These are phyloP conservation scores for Thamnophis sirtalis DNA, from an alignment of 2,113 vertebrate genomes.

Conservation along the genomic window DNA sequence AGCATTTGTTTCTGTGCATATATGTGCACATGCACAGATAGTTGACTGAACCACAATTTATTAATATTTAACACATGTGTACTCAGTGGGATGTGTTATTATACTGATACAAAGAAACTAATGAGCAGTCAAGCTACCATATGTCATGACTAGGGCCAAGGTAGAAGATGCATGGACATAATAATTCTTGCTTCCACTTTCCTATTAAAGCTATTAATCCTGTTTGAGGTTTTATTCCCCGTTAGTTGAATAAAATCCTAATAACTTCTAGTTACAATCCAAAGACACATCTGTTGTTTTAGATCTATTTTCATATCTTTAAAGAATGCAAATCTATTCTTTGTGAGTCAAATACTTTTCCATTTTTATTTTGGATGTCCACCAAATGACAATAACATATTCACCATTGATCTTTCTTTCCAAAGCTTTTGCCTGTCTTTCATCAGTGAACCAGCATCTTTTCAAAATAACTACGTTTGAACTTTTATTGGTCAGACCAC, in stretches of 20 bases:
- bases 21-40: slow-evolving; percentile 62
- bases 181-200: slow-evolving; percentile 58
- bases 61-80: slow-evolving; percentile 99
- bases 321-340: not conserved
- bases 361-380: not conserved
- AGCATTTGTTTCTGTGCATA: not conserved
- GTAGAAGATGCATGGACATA: slow-evolving; percentile 68
- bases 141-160: slow-evolving; percentile 79
- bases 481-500: not conserved
- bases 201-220: slow-evolving; percentile 58
- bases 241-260: slow-evolving; percentile 52
- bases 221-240: slow-evolving; percentile 60
- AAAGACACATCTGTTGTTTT: not conserved
- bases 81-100: slow-evolving; percentile 95
- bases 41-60: slow-evolving; percentile 80
- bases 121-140: slow-evolving; percentile 92
- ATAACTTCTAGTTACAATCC: slow-evolving; percentile 49
- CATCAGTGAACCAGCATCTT: slow-evolving; percentile 29
- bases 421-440: slow-evolving; percentile 14
- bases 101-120: slow-evolving; percentile 97
- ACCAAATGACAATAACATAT: not conserved
- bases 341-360: not conserved
- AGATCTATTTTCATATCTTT: not conserved
- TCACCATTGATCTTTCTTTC: slow-evolving; percentile 36
- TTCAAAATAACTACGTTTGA: slow-evolving; percentile 20